Evolutionary conservation across 2,888 invertebrate species (phyloP).

Genomic region (Lydus trimaculatus): DNA sequence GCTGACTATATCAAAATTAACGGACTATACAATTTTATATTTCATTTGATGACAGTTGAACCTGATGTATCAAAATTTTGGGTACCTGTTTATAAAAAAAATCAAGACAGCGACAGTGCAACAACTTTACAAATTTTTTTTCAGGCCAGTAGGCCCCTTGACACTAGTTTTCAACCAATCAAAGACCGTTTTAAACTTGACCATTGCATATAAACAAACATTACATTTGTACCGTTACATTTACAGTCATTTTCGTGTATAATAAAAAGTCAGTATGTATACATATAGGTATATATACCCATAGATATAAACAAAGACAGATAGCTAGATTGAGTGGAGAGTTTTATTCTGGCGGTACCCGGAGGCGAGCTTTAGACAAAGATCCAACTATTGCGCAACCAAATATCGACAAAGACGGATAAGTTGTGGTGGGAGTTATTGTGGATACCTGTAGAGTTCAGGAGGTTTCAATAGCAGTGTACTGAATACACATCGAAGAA

Average conservation of each 20-base stretch:
- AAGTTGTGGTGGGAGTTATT: slow-evolving; percentile 40
- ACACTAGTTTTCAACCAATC: neutral
- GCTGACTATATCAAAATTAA: no score
- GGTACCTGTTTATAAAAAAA: no score
- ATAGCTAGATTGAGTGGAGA: neutral
- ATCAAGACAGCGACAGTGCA: neutral
- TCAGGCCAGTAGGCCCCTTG: neutral
- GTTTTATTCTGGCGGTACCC: slow-evolving; percentile 17
- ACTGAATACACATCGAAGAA: neutral
- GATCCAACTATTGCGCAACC: slow-evolving; percentile 23
- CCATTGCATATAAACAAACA: slow-evolving; percentile 40
- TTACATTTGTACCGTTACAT: slow-evolving; percentile 36
- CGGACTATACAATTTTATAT: no score
- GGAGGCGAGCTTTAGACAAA: slow-evolving; percentile 25
- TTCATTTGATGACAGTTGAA: no score
- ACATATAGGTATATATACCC: neutral
- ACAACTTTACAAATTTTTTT: neutral
- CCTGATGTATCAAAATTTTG: no score
- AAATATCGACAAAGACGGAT: slow-evolving; percentile 35
- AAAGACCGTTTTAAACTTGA: slow-evolving; percentile 3
- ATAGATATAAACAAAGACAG: neutral
- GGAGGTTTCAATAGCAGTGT: slow-evolving; percentile 17
- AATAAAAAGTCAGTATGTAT: neutral
- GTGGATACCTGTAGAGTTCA: slow-evolving; percentile 52
- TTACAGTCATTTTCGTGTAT: slow-evolving; percentile 15